Conservation (phyloP, 2,797 vertebrate genomes). For the Onychomys torridus region DNA sequence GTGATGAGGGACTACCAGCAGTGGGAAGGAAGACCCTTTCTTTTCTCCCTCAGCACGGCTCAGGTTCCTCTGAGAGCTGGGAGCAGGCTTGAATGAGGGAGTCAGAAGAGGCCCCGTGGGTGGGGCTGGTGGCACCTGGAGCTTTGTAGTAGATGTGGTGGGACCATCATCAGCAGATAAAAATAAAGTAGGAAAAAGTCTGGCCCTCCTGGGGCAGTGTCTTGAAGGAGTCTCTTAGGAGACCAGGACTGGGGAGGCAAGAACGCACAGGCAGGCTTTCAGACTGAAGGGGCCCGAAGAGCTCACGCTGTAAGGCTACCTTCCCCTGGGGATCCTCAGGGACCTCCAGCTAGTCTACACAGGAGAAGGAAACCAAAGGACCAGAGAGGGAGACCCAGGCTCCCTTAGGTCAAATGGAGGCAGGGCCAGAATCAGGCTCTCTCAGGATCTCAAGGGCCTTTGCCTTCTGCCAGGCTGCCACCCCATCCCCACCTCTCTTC, state of each 20-base stretch:
- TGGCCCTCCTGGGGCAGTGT: constrained; percentile 74
- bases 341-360: constrained; percentile 9
- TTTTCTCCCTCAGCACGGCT: constrained; percentile 54
- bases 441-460: neutral
- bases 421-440: constrained; percentile 4
- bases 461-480: neutral
- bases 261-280: constrained; percentile 33
- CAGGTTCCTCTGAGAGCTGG: constrained; percentile 50
- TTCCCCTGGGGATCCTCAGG: neutral
- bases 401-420: constrained; percentile 47
- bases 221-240: constrained; percentile 72
- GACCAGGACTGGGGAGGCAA: constrained; percentile 73
- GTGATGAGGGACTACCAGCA: neutral
- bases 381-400: neutral
- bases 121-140: constrained; percentile 69
- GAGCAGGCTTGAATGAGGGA: constrained; percentile 19
- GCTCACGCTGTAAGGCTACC: neutral
- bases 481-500: constrained; percentile 30
- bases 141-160: constrained; percentile 62
- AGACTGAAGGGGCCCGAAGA: constrained; percentile 27
- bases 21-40: constrained; percentile 45
- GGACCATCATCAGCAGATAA: constrained; percentile 79
- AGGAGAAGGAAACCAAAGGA: neutral
- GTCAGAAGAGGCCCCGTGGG: constrained; percentile 60
- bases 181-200: constrained; percentile 79